A percentile compares a stretch with the other conserved stretches of the same genome.
Conservation (phyloP, 2,113 vertebrate species). For the Varanus salvator region DNA sequence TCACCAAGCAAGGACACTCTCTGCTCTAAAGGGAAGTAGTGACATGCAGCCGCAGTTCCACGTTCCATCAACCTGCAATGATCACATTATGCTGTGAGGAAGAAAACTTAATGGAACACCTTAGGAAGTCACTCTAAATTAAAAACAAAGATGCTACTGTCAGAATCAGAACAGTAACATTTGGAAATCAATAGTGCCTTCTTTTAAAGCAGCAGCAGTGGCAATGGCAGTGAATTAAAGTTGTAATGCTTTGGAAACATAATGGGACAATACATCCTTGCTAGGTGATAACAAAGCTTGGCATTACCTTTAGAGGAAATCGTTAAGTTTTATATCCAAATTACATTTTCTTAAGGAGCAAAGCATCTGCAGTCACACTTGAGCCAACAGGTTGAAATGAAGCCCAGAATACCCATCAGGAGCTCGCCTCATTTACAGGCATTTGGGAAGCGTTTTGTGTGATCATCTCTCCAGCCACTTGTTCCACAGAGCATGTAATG, state of each 20-base stretch:
- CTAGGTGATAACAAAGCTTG: slow-evolving; percentile 34
- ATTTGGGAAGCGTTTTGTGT: not conserved
- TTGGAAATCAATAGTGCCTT: not conserved
- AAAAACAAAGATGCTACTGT: rapidly evolving
- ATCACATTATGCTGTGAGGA: not conserved
- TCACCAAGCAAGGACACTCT: not conserved
- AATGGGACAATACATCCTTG: not conserved
- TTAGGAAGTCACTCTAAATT: rapidly evolving
- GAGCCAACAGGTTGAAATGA: not conserved
- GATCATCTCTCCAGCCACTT: rapidly evolving
- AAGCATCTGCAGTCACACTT: not conserved
- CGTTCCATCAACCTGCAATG: not conserved
- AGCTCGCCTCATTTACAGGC: not conserved
- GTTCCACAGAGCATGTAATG: not conserved
- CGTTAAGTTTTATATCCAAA: not conserved
- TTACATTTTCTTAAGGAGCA: not conserved
- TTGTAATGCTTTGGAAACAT: rapidly evolving
- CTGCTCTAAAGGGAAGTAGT: not conserved
- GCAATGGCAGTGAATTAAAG: not conserved
- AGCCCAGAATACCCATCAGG: rapidly evolving
- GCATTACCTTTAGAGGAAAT: not conserved
- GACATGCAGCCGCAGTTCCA: not conserved
- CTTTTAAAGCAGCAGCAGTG: not conserved
- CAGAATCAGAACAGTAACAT: rapidly evolving
- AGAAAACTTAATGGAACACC: rapidly evolving